phyloP scores from a whole-genome alignment of 2,888 invertebrate species.

The Nomada fabriciana region DNA sequence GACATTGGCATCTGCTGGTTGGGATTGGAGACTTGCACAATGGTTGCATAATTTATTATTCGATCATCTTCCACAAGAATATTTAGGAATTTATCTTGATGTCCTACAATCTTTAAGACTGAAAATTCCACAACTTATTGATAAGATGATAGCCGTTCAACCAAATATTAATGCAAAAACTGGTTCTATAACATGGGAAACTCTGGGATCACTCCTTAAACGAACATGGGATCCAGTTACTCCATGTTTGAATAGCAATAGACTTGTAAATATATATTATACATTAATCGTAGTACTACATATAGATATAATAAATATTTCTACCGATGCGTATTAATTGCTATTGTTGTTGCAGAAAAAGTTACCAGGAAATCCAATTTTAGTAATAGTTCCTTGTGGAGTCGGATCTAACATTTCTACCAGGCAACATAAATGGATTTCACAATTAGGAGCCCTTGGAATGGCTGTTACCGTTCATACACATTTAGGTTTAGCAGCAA shows the following conservation, averaged over 20 bases:
- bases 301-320: slow-evolving; percentile 9
- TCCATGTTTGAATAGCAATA: slow-evolving; percentile 86
- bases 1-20: slow-evolving; percentile 89
- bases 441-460: slow-evolving; percentile 88
- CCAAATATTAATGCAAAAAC: slow-evolving; percentile 84
- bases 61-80: slow-evolving; percentile 88
- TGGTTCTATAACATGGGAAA: slow-evolving; percentile 87
- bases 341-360: slow-evolving; percentile 85
- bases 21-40: slow-evolving; percentile 90
- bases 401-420: slow-evolving; percentile 84
- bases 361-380: slow-evolving; percentile 89
- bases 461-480: slow-evolving; percentile 88
- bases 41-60: slow-evolving; percentile 92
- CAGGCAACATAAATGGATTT: slow-evolving; percentile 89
- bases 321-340: slow-evolving; percentile 23
- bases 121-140: slow-evolving; percentile 90
- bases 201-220: slow-evolving; percentile 88
- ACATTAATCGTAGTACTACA: background rate
- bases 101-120: slow-evolving; percentile 89
- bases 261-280: slow-evolving; percentile 85
- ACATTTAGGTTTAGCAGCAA: slow-evolving; percentile 84
- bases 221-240: slow-evolving; percentile 91
- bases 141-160: slow-evolving; percentile 88
- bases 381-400: slow-evolving; percentile 88
- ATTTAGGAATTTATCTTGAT: slow-evolving; percentile 91